phyloP scores from a whole-genome alignment of 2,113 vertebrate genomes.

The Platysteira castanea region DNA sequence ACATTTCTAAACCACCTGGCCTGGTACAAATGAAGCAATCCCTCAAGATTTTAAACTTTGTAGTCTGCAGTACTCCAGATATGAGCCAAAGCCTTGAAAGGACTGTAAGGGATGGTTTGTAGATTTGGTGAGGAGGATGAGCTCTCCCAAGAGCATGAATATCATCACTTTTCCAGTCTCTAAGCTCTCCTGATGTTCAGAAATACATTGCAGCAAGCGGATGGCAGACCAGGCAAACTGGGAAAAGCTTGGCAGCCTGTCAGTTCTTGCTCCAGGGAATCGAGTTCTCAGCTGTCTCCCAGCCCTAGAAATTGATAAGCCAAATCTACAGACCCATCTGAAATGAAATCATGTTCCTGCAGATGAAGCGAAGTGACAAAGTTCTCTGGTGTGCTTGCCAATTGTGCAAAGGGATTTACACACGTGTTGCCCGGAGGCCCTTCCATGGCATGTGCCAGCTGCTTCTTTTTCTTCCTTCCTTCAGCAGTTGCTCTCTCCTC shows the following conservation, averaged over 20 bases:
- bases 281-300: not conserved
- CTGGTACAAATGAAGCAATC: not conserved
- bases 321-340: constrained; percentile 29
- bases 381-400: not conserved
- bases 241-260: not conserved
- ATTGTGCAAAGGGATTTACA: not conserved
- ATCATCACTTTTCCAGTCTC: not conserved
- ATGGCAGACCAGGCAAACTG: not conserved
- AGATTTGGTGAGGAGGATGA: not conserved
- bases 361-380: constrained; percentile 3
- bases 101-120: not conserved
- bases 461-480: not conserved
- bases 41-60: not conserved
- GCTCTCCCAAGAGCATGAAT: not conserved
- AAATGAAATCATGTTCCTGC: not conserved
- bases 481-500: not conserved
- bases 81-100: not conserved
- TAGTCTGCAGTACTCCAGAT: not conserved
- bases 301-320: constrained; percentile 25
- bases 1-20: not conserved
- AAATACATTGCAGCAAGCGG: not conserved
- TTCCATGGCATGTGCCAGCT: not conserved
- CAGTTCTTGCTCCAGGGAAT: constrained; percentile 19
- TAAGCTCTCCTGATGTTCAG: not conserved
- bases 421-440: not conserved